phyloP scores from a whole-genome alignment of 2,113 vertebrate species.

The Hypomesus transpacificus region DNA sequence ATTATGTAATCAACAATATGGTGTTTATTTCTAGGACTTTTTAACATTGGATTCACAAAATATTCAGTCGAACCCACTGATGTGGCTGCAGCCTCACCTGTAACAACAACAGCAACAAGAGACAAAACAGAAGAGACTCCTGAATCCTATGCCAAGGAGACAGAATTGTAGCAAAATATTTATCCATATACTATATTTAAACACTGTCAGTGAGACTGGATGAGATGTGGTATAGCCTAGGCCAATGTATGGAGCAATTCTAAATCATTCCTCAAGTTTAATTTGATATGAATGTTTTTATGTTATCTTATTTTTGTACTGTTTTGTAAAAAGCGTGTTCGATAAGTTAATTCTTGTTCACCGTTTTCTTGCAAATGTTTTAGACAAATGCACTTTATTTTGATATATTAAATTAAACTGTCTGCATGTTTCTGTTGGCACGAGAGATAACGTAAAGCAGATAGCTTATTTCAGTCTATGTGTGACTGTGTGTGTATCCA shows the following conservation, averaged over 20 bases:
- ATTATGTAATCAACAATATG: neutral
- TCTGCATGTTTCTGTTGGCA: no score
- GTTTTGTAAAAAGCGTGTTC: no score
- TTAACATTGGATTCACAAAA: slow-evolving; percentile 64
- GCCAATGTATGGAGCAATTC: neutral
- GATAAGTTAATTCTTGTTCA: no score
- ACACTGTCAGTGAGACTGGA: neutral
- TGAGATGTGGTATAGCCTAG: neutral
- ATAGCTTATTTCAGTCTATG: no score
- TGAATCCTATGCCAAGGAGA: slow-evolving; percentile 59
- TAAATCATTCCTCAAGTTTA: no score
- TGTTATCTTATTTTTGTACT: no score
- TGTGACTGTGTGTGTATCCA: no score
- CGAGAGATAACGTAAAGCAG: no score
- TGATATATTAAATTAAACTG: no score
- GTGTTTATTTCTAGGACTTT: slow-evolving; percentile 56
- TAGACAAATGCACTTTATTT: no score
- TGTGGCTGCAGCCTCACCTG: slow-evolving; percentile 32
- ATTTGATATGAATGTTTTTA: no score
- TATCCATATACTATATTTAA: slow-evolving; percentile 2
- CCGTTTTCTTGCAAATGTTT: no score
- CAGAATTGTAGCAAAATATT: slow-evolving; percentile 50
- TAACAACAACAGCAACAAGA: neutral
- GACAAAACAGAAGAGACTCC: neutral
- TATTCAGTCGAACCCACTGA: slow-evolving; percentile 59